These are phyloP conservation scores for Mellilla xanthometata DNA, from an alignment of 2,888 invertebrate genomes.

Conservation along the genomic window DNA sequence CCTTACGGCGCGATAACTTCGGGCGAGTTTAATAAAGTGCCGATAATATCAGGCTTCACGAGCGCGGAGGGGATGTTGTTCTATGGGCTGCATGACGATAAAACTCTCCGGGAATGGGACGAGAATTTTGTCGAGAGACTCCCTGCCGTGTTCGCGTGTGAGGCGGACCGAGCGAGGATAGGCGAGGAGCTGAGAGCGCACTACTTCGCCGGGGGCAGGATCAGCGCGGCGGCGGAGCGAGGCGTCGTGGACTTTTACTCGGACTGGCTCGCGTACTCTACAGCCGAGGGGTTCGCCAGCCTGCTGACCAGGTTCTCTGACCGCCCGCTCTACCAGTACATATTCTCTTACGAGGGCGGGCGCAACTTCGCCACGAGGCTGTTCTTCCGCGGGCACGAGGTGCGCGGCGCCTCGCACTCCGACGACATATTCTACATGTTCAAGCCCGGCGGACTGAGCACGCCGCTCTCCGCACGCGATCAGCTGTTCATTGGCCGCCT, in stretches of 20 bases:
- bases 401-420: constrained; percentile 56
- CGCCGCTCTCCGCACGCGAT: constrained; percentile 46
- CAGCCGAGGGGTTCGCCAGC: constrained; percentile 52
- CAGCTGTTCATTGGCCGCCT: constrained; percentile 53
- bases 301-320: constrained; percentile 50
- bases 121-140: constrained; percentile 55
- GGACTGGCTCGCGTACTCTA: constrained; percentile 61
- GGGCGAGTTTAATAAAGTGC: constrained; percentile 61
- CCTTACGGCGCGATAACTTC: constrained; percentile 62
- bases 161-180: constrained; percentile 46
- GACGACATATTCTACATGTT: constrained; percentile 73
- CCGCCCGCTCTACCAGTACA: constrained; percentile 60
- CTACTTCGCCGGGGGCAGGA: constrained; percentile 54
- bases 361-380: constrained; percentile 59
- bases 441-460: constrained; percentile 56
- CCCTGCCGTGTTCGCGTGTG: constrained; percentile 63
- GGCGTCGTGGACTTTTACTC: constrained; percentile 57
- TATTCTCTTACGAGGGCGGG: constrained; percentile 62
- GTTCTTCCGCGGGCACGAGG: constrained; percentile 36
- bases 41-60: constrained; percentile 59
- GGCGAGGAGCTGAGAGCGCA: constrained; percentile 50
- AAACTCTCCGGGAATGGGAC: constrained; percentile 51
- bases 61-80: constrained; percentile 64
- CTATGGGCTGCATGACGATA: constrained; percentile 53
- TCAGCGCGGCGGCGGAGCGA: constrained; percentile 39